Percentiles rank a stretch among this genome's conserved stretches.
These are phyloP conservation scores for Disparrhopalites patrizii DNA, from an alignment of 2,888 invertebrate genomes.

Conservation along the genomic window DNA sequence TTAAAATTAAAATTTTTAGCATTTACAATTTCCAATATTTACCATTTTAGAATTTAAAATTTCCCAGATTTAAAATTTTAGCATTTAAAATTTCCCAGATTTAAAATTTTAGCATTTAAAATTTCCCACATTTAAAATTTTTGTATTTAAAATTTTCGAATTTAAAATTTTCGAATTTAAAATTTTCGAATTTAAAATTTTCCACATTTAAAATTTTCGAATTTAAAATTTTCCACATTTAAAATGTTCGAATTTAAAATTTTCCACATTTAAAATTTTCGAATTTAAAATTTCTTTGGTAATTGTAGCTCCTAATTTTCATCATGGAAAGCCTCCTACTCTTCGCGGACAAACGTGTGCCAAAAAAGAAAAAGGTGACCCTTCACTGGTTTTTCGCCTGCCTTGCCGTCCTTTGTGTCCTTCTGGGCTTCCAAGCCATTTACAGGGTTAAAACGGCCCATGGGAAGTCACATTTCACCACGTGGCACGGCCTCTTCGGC, in stretches of 20 bases:
- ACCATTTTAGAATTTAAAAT: background rate
- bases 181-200: background rate
- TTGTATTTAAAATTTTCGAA: no score
- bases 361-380: background rate
- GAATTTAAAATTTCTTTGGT: background rate
- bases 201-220: no score
- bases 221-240: no score
- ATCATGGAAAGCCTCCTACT: background rate
- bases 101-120: no score
- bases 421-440: conserved; percentile 1
- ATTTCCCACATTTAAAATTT: no score
- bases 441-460: background rate
- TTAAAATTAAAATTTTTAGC: background rate
- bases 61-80: no score
- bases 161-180: background rate
- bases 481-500: background rate
- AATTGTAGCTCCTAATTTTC: background rate
- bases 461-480: background rate
- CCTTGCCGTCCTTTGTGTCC: background rate
- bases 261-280: no score
- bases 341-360: background rate
- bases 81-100: no score
- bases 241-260: no score
- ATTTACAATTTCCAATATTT: background rate
- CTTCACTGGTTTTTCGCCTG: background rate